These are phyloP conservation scores for Paraplagusia blochii DNA, from an alignment of 2,113 vertebrate genomes.

Conservation along the genomic window DNA sequence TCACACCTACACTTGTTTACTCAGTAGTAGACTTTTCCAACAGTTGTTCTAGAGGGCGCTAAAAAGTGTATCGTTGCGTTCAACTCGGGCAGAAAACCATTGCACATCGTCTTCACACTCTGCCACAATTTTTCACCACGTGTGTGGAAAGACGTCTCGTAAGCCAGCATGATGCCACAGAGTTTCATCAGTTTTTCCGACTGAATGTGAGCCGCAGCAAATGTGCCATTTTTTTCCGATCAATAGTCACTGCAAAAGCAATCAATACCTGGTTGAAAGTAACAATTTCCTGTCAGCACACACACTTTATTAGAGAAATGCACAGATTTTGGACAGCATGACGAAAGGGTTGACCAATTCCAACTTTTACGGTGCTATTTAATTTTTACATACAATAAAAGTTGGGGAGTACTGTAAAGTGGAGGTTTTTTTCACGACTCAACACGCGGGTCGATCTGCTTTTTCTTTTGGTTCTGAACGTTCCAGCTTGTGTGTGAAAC, in stretches of 20 bases:
- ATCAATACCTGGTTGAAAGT: constrained; percentile 30
- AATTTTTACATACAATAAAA: constrained; percentile 60
- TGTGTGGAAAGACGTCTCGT: constrained; percentile 2
- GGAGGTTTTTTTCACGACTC: constrained; percentile 1
- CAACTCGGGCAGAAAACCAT: not conserved
- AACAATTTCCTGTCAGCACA: constrained; percentile 44
- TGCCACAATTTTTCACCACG: constrained; percentile 1
- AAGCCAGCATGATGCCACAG: constrained; percentile 25
- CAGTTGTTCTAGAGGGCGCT: constrained; percentile 5
- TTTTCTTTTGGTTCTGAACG: constrained; percentile 34
- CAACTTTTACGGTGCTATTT: constrained; percentile 77
- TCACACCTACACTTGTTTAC: constrained; percentile 1
- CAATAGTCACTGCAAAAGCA: constrained; percentile 26
- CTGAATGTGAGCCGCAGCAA: constrained; percentile 7
- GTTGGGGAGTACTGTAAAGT: constrained; percentile 48
- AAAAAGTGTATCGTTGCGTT: not conserved
- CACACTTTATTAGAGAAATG: constrained; percentile 38
- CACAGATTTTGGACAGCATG: constrained; percentile 48
- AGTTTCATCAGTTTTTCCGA: not conserved
- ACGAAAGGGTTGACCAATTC: constrained; percentile 48
- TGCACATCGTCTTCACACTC: constrained; percentile 6
- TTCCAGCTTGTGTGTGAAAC: not conserved
- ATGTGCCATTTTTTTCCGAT: constrained; percentile 54
- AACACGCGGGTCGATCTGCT: constrained; percentile 29
- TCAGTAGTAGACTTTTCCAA: too few relatives aligned